Conservation (phyloP, 37 sponge, comb jelly and placozoan species). For the Ianthella basta region DNA sequence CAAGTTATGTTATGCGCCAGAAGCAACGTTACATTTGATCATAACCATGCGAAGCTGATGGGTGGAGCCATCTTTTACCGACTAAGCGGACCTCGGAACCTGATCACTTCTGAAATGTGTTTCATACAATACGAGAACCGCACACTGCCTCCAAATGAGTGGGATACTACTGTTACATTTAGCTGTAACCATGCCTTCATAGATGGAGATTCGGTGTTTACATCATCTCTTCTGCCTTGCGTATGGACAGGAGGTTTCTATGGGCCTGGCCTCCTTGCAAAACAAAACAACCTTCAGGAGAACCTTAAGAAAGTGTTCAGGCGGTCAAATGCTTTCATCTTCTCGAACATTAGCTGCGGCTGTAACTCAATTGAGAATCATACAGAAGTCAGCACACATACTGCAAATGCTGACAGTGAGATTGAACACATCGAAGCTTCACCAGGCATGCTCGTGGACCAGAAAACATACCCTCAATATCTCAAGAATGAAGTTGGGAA, state of each 20-base stretch:
- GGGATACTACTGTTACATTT: background rate
- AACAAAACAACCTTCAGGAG: background rate
- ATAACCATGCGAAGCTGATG: background rate
- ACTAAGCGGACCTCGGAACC: background rate
- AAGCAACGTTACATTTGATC: background rate
- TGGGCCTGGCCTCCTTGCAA: background rate
- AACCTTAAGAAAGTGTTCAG: background rate
- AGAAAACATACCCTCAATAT: background rate
- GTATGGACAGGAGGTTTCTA: background rate
- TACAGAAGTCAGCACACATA: background rate
- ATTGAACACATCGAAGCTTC: too few relatives aligned
- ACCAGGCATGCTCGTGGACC: too few relatives aligned
- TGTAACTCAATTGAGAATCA: background rate
- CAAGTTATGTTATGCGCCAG: background rate
- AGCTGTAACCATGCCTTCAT: background rate
- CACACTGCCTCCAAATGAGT: background rate
- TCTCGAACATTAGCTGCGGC: too few relatives aligned
- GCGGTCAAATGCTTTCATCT: too few relatives aligned
- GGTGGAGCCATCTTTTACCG: conserved; percentile 2
- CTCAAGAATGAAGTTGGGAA: background rate
- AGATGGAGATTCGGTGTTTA: background rate
- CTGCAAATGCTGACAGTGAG: background rate
- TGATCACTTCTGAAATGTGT: background rate
- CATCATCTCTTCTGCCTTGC: background rate
- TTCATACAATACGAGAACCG: background rate